phyloP scores from a whole-genome alignment of 2,888 invertebrate genomes.

The Diaperis boleti region DNA sequence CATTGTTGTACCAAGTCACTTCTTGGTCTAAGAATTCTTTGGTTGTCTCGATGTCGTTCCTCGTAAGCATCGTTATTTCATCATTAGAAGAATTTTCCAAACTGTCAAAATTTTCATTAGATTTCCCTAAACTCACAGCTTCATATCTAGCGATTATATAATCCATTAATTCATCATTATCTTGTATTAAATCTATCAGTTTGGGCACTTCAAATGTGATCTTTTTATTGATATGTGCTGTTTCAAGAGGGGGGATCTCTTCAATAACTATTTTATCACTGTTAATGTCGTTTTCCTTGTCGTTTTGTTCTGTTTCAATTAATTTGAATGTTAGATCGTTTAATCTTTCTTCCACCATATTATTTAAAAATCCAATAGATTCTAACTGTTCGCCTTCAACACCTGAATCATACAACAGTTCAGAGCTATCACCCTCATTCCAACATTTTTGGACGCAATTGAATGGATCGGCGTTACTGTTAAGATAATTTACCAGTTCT shows the following conservation, averaged over 20 bases:
- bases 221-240: not conserved
- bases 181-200: slow-evolving; percentile 58
- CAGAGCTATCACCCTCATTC: slow-evolving; percentile 11
- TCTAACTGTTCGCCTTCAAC: slow-evolving; percentile 35
- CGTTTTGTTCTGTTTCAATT: not conserved
- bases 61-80: not conserved
- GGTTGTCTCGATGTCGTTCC: slow-evolving; percentile 13
- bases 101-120: slow-evolving; percentile 25
- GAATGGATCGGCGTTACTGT: not conserved
- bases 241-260: slow-evolving; percentile 25
- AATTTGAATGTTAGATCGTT: not conserved
- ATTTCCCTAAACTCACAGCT: slow-evolving; percentile 39
- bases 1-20: slow-evolving; percentile 42
- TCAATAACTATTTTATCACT: too few species aligned
- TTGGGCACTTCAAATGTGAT: slow-evolving; percentile 55
- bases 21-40: slow-evolving; percentile 44
- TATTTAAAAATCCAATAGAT: slow-evolving; percentile 15
- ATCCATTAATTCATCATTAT: slow-evolving; percentile 58
- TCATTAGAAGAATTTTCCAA: slow-evolving; percentile 11
- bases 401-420: slow-evolving; percentile 34
- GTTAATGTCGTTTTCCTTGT: too few species aligned
- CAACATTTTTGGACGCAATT: not conserved
- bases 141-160: slow-evolving; percentile 56
- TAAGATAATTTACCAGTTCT: slow-evolving; percentile 17
- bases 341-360: not conserved